Evolutionary conservation across 2,113 vertebrate genomes (phyloP).

Genomic region (Zapornia atra): DNA sequence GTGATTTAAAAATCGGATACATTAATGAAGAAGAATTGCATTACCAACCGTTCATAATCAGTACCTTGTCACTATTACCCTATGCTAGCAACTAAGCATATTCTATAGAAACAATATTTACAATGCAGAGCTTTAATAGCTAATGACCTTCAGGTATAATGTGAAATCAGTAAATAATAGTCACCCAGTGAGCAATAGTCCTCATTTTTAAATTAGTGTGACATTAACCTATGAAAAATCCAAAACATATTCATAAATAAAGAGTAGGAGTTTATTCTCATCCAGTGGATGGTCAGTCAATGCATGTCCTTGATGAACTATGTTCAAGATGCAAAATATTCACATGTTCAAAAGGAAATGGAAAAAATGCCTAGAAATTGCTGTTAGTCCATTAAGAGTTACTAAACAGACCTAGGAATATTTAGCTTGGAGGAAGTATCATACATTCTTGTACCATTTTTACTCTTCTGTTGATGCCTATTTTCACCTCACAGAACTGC

Average conservation of each 20-base stretch:
- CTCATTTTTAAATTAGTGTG: background rate
- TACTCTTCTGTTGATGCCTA: background rate
- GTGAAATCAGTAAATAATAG: background rate
- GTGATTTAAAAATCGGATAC: background rate
- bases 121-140: background rate
- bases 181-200: fast-evolving
- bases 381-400: background rate
- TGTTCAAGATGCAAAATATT: background rate
- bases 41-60: background rate
- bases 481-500: background rate
- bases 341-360: background rate
- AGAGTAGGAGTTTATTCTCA: background rate
- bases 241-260: background rate
- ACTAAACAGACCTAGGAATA: background rate
- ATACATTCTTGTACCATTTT: background rate
- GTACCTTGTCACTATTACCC: fast-evolving
- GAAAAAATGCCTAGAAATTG: background rate
- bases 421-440: background rate
- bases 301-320: too few relatives aligned
- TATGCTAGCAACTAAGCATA: background rate
- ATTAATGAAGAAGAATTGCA: background rate
- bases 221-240: background rate
- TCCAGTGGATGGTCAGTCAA: background rate
- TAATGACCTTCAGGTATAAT: background rate
- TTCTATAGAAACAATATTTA: background rate